A percentile compares a stretch with the other conserved stretches of the same genome.
Evolutionary conservation across 2,888 invertebrate genomes (phyloP).

Genomic region (Dryobota labecula): DNA sequence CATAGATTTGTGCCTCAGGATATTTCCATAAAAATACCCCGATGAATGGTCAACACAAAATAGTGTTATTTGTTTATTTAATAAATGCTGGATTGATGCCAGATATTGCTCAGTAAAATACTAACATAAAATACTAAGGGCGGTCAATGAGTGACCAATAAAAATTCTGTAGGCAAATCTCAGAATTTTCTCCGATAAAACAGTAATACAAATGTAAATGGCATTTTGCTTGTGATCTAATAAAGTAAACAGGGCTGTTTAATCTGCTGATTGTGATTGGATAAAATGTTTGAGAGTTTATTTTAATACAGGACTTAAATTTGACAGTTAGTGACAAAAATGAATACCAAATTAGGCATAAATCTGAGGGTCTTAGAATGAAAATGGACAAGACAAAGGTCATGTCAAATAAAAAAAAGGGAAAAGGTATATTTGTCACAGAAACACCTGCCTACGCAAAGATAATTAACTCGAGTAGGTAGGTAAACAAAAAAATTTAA

Average conservation of each 20-base stretch:
- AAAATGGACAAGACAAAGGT: too few relatives aligned
- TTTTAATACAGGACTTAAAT: background rate
- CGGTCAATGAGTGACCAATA: conserved; percentile 55
- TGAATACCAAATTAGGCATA: background rate
- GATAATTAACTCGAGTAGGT: too few relatives aligned
- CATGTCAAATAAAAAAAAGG: too few relatives aligned
- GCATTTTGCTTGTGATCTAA: conserved; percentile 33
- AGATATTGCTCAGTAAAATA: conserved; percentile 39
- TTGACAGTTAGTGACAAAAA: background rate
- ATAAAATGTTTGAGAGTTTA: background rate
- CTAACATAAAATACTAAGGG: conserved; percentile 46
- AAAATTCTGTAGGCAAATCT: conserved; percentile 52
- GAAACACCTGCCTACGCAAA: too few relatives aligned
- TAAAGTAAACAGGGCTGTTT: conserved; percentile 25
- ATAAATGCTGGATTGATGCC: conserved; percentile 58
- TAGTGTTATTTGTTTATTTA: conserved; percentile 55
- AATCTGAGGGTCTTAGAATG: too few relatives aligned
- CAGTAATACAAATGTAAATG: conserved; percentile 46
- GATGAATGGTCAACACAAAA: conserved; percentile 40
- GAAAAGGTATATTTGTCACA: too few relatives aligned
- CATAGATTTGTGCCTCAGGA: conserved; percentile 7
- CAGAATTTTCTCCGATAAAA: conserved; percentile 48
- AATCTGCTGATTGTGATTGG: conserved; percentile 37
- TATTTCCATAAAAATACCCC: conserved; percentile 33
- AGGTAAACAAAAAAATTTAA: too few relatives aligned